Base-by-base conservation (phyloP, 1,140 invertebrate genomes). In the Bombus ignitus region DNA sequence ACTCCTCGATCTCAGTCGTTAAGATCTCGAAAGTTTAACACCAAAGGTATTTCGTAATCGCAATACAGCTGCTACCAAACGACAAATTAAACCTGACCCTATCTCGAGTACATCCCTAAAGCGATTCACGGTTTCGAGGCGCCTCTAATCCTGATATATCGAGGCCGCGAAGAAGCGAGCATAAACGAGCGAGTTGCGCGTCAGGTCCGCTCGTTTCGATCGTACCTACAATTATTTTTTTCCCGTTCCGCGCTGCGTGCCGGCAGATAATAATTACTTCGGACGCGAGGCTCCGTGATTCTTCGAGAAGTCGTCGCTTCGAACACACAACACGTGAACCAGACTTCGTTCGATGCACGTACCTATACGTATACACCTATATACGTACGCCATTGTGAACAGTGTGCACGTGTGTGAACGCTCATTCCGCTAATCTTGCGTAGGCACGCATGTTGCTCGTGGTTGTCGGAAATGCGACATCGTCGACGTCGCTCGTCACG, bases 401-500 rank as follows among this genome's bases (percentile, higher is more conserved):
- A 18, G 62, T 59, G 70, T 59, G 62, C 39, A 62, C 37, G 53
- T 39, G 86, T 71, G 75, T 80, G 83, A 78, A 79, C 66, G 65
- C 80, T 90, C 79, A 83, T 87, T 91, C 59, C 82, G 87, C 87
- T 91, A 91, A 91, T 91, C 90, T 91, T 91, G 87, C 89, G 85
- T 90, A 87, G 89, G 85, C 89, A 90, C 89, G 90, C 89, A 87
- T 91, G 87, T 90, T 86, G 87, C 82, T 85, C 85, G 89, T 85
- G 85, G 81, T 89, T 88, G 90, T 90, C 85, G 89, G 87, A 90
- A 90, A 90, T 66, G 89, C 89, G 89, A 90, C 89, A 90, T 90
- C 88, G 88, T 81, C 88, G 85, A 84, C 89, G 89, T 85, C 82
- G 81, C 87, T 88, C 87, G 90, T 91, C 90, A 90, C 90, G 88